A percentile compares a stretch with the other conserved stretches of the same genome.
phyloP scores from a whole-genome alignment of 2,888 invertebrate species.

The Leptogaster cylindrica region DNA sequence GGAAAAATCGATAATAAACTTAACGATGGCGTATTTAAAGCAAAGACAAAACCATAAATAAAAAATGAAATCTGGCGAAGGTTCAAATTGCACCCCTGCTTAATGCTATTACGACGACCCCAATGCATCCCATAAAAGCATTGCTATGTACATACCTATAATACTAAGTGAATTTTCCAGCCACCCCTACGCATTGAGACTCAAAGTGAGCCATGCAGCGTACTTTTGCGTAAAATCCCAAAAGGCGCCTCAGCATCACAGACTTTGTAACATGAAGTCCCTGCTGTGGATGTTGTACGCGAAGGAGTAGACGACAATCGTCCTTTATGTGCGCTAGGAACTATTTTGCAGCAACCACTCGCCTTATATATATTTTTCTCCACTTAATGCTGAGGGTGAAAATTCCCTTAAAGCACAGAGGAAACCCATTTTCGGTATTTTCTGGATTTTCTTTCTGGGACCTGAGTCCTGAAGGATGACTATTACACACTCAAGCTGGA shows the following conservation, averaged over 20 bases:
- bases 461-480: slow-evolving; percentile 30
- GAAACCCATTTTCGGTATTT: slow-evolving; percentile 38
- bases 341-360: slow-evolving; percentile 36
- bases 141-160: slow-evolving; percentile 11
- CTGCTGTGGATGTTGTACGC: background rate
- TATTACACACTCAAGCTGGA: slow-evolving; percentile 38
- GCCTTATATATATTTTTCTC: slow-evolving; percentile 34
- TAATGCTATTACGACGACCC: slow-evolving; percentile 19
- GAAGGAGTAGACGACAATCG: slow-evolving; percentile 23
- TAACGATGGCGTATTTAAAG: background rate
- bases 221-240: slow-evolving; percentile 27
- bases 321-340: slow-evolving; percentile 31
- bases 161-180: slow-evolving; percentile 16
- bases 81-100: slow-evolving; percentile 26
- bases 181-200: slow-evolving; percentile 25
- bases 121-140: slow-evolving; percentile 33
- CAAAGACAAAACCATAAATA: slow-evolving; percentile 18
- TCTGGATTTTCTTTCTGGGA: slow-evolving; percentile 35
- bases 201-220: background rate
- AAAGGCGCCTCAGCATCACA: background rate
- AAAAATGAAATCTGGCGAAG: slow-evolving; percentile 27
- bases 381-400: slow-evolving; percentile 35
- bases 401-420: slow-evolving; percentile 31
- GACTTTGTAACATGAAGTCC: background rate
- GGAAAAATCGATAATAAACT: background rate